Base-by-base conservation (phyloP, 2,797 vertebrate genomes). In the Neopelma chrysocephalum region DNA sequence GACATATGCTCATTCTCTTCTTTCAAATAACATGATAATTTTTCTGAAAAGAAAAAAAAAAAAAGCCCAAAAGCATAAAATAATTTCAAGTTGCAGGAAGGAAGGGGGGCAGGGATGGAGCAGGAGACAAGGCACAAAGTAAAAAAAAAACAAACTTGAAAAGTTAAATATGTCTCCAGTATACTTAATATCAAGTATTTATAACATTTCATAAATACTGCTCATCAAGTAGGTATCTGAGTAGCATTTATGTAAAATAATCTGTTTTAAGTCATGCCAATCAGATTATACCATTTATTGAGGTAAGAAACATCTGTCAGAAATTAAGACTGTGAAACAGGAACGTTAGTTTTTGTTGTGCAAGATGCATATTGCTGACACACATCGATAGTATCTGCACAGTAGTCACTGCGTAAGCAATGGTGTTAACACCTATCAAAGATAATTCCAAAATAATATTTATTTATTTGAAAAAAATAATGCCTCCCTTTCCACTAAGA, bases 251-350 rank as follows among this genome's bases (percentile, higher is more conserved):
- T 12, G 31, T 89, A 61, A 93, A 90, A 84, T 56, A 57, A 82
- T 32, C n/a, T 57, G 29, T 12, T 77, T 85, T 77, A 94, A 87
- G 60, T 57, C 54, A 71, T 48, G 93, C 79, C 68, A 70, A 93
- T 89, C 91, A 92, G 89, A 94, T 89, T 45, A 38, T 17, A 47
- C 4, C 18, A 32, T 45, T 72, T 48, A 61, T 31, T 16, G 84
- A 94, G 75, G 83, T 90, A 79, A 70, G 56, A 38, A 91, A 66
- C 43, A 60, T 73, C 82, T 89, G 82, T 42, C 93, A 85, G 69
- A 78, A 87, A 80, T 34, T 13, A 72, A 40, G 54, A 27, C 23
- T 16, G 45, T 51, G 31, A 20, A 85, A 60, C 5, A 48, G 43
- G n/a, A 94, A n/a, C 0, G 0, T n/a, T 82, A 2, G 1, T 70